Base-by-base conservation (phyloP, 2,888 invertebrate species). In the Hirtodrosophila duncani region DNA sequence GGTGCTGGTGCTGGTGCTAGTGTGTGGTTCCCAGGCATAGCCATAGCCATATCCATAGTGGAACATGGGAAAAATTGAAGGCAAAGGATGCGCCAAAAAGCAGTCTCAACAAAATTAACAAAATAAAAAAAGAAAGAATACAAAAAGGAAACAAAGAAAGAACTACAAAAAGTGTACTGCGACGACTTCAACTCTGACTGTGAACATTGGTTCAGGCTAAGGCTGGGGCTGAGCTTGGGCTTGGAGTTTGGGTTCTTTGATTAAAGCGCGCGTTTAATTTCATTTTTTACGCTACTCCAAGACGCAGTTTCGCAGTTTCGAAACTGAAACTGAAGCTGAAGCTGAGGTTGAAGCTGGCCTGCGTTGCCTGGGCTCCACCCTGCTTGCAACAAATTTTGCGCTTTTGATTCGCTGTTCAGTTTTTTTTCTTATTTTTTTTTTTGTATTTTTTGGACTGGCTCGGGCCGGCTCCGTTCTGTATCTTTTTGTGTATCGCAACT, bases 211-310 rank as follows among this genome's bases (percentile, higher is more conserved):
- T n/a, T n/a, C n/a, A 43, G 39, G 42, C 27, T 10, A 37, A 49
- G 42, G 44, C 51, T 41, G 43, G 53, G 50, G 49, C 50, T 49
- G 55, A 55, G 63, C 50, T 56, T 61, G 51, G 60, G n/a, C n/a
- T n/a, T n/a, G n/a, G n/a, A n/a, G n/a, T n/a, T 46, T 37, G 44
- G 38, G 59, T 51, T 51, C 57, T 67, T 79, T 81, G 72, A 79
- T 78, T 78, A 81, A 79, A 81, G 81, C 75, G 81, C 81, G 69
- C 77, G 80, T 75, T 77, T 79, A 79, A 77, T 77, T 81, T 81
- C 75, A 81, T 81, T 81, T 81, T 81, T 77, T 81, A 81, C 75
- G 81, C 81, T 78, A 78, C 81, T 81, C 72, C 57, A 33, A 26
- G 56, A 7, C 34, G 39, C 33, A 24, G 17, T 33, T 34, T 13